Base-by-base conservation (phyloP, 2,888 invertebrate genomes). In the Drosophila koepferae region DNA sequence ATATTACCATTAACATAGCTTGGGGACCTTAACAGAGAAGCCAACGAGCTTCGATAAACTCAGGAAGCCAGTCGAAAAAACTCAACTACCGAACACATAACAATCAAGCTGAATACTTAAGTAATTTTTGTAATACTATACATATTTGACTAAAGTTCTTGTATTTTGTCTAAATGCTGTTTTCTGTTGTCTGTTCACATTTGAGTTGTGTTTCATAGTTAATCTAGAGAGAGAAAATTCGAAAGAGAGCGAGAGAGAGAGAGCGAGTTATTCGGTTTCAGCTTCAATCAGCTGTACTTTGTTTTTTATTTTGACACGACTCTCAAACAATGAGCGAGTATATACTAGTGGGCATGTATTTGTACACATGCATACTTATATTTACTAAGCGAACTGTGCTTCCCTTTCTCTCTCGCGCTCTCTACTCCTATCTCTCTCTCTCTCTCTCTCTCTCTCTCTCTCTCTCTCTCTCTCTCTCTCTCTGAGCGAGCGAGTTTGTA, bases 271-370 rank as follows among this genome's bases (percentile, higher is more conserved):
- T 36, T 36, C 64, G 49, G 53, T 44, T 56, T 74, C 53, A 76
- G 79, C 84, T 82, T 64, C 77, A 90, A 85, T 86, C 89, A 89
- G 89, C 90, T 89, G 89, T 80, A 76, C 77, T 83, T 90, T 87
- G 89, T 87, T 89, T 87, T 86, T 85, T 83, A 81, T 89, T 89
- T 86, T 88, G 73, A 78, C 53, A 63, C 41, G 40, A 66, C 63
- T 66, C 71, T 76, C 80, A 65, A 53, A 56, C 53, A 51, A 14
- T 34, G 18, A 18, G 8, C 53, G 38, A 60, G 65, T 53, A 62
- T 43, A 71, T 53, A 48, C 62, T 28, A 51, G 34, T 48, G 20
- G 20, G 44, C 34, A 28, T 43, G 31, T 41, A 38, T 23, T 56
- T 49, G 54, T 41, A 28, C 44, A 48, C 59, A 28, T 49, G n/a